These are phyloP conservation scores for Aythya baeri DNA, from an alignment of 2,113 vertebrate species.

Conservation along the genomic window DNA sequence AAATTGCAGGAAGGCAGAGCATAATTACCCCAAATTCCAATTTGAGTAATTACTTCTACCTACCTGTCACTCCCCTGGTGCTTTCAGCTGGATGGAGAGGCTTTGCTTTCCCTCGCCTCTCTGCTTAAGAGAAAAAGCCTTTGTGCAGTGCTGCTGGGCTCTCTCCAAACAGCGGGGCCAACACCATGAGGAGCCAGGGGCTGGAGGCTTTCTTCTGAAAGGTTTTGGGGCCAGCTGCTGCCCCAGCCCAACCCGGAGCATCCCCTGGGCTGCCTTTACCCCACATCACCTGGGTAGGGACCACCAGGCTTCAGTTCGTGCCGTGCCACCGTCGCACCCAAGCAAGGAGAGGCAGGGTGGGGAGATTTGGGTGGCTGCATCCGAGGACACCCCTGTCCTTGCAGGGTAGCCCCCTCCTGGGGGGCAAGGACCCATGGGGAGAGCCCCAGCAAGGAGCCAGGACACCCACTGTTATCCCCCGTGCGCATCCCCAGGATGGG, in stretches of 20 bases:
- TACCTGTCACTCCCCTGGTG: background rate
- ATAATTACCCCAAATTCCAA: background rate
- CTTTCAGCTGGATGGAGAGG: background rate
- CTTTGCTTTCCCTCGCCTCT: background rate
- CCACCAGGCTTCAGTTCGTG: accelerated
- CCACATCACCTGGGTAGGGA: background rate
- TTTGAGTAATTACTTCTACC: background rate
- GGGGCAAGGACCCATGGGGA: accelerated
- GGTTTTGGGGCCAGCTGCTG: background rate
- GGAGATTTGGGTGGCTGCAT: background rate
- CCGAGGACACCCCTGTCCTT: background rate
- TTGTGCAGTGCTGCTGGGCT: background rate
- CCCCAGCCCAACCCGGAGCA: background rate
- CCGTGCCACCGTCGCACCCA: too few relatives aligned
- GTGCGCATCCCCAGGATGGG: accelerated
- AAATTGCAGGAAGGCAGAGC: background rate
- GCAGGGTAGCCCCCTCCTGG: background rate
- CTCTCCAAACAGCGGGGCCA: background rate
- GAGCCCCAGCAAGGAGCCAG: accelerated
- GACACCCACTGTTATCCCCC: accelerated
- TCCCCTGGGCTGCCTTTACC: background rate
- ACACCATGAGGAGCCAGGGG: background rate
- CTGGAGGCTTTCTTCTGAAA: background rate
- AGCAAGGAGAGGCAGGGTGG: accelerated
- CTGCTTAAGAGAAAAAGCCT: background rate